These are phyloP conservation scores for Hyla sarda DNA, from an alignment of 2,113 vertebrate genomes.

Conservation along the genomic window DNA sequence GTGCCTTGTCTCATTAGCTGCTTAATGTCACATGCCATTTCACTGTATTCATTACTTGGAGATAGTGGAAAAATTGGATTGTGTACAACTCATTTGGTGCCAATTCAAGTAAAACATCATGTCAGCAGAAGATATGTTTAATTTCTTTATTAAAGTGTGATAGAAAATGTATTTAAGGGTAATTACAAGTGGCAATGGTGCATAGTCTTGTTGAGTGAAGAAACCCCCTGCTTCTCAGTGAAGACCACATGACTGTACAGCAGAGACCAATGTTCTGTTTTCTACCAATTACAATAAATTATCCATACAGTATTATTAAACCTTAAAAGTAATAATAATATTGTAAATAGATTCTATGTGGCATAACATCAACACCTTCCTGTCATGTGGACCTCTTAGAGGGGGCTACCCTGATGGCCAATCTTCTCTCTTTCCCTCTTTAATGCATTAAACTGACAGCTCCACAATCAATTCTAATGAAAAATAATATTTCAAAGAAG, in stretches of 20 bases:
- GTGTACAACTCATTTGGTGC: slow-evolving; percentile 30
- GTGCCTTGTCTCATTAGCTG: slow-evolving; percentile 38
- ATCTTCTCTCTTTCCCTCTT: too few species aligned
- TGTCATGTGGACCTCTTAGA: neutral
- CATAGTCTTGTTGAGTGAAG: neutral
- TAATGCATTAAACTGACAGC: too few species aligned
- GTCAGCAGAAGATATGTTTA: slow-evolving; percentile 25
- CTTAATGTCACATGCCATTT: slow-evolving; percentile 35
- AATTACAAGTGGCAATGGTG: neutral
- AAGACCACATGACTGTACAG: neutral
- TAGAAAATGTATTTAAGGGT: neutral
- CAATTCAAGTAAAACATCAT: slow-evolving; percentile 25
- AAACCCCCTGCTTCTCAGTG: neutral
- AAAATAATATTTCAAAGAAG: too few species aligned
- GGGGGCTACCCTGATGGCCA: too few species aligned
- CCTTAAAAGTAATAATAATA: neutral
- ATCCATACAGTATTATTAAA: neutral
- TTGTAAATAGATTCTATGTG: neutral
- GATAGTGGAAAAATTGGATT: slow-evolving; percentile 16
- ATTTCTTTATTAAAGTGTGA: slow-evolving; percentile 32
- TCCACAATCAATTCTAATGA: too few species aligned
- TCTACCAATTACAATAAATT: neutral
- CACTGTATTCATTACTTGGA: slow-evolving; percentile 26
- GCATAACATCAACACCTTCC: neutral
- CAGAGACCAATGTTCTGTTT: neutral